phyloP scores from a whole-genome alignment of 1,140 invertebrate genomes.

The Megathymus violae region DNA sequence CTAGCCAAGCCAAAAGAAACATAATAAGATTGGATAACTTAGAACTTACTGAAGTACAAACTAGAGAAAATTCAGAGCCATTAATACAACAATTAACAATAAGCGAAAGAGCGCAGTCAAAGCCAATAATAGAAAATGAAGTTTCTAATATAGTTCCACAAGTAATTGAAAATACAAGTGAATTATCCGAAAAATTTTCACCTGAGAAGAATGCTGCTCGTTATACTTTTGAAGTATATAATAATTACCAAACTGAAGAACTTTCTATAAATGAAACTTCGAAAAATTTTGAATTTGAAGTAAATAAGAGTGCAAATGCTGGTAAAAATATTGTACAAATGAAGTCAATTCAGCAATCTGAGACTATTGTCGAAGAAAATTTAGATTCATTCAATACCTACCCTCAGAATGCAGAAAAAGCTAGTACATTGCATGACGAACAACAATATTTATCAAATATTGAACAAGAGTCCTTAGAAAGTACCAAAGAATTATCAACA shows the following conservation, averaged over 20 bases:
- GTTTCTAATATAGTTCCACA: slow-evolving; percentile 47
- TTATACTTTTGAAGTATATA: slow-evolving; percentile 52
- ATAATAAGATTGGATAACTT: slow-evolving; percentile 32
- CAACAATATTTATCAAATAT: slow-evolving; percentile 46
- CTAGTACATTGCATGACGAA: slow-evolving; percentile 42
- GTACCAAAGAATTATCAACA: slow-evolving; percentile 41
- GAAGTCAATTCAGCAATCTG: slow-evolving; percentile 56
- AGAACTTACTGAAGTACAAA: slow-evolving; percentile 38
- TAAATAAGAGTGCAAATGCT: slow-evolving; percentile 43
- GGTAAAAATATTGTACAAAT: slow-evolving; percentile 51
- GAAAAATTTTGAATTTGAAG: slow-evolving; percentile 27
- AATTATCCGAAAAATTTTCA: slow-evolving; percentile 36
- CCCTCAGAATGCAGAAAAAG: slow-evolving; percentile 36
- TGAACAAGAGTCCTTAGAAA: slow-evolving; percentile 53
- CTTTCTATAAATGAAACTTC: slow-evolving; percentile 44
- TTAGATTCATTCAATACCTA: slow-evolving; percentile 16
- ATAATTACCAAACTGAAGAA: slow-evolving; percentile 49
- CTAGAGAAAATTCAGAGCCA: slow-evolving; percentile 40
- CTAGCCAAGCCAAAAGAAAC: slow-evolving; percentile 26
- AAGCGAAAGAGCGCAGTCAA: slow-evolving; percentile 44
- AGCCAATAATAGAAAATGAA: slow-evolving; percentile 39
- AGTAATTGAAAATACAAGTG: slow-evolving; percentile 54
- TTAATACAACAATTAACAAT: slow-evolving; percentile 41
- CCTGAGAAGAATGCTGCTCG: slow-evolving; percentile 37
- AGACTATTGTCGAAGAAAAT: slow-evolving; percentile 52